phyloP scores from a whole-genome alignment of 2,113 vertebrate species.

The Zosterops borbonicus region DNA sequence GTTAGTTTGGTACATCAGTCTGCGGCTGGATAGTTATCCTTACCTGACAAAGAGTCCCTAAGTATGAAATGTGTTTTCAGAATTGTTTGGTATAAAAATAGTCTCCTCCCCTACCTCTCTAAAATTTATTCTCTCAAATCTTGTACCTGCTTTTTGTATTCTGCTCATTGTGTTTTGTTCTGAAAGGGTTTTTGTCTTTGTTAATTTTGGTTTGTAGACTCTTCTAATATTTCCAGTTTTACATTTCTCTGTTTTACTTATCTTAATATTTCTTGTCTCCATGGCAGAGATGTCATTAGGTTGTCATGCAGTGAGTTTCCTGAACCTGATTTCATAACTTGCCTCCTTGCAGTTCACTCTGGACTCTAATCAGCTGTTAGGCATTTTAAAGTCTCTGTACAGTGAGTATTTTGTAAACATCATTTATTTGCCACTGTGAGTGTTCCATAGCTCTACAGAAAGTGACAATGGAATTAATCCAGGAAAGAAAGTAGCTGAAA shows the following conservation, averaged over 20 bases:
- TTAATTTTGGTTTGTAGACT: neutral
- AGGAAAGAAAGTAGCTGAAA: neutral
- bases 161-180: neutral
- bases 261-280: neutral
- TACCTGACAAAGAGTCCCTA: neutral
- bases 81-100: neutral
- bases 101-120: neutral
- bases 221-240: neutral
- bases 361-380: neutral
- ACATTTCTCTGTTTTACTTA: neutral
- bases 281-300: neutral
- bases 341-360: neutral
- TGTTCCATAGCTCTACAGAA: conserved; percentile 4
- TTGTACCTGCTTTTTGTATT: neutral
- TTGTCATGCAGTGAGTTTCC: neutral
- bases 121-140: neutral
- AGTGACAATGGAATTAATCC: conserved; percentile 19
- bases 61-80: neutral
- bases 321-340: neutral
- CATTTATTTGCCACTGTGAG: conserved; percentile 39
- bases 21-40: neutral
- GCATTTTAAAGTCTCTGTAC: conserved; percentile 19
- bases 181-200: neutral
- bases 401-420: conserved; percentile 35
- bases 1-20: neutral